Conservation (phyloP, 2,888 invertebrate species). For the Noctua comes region DNA sequence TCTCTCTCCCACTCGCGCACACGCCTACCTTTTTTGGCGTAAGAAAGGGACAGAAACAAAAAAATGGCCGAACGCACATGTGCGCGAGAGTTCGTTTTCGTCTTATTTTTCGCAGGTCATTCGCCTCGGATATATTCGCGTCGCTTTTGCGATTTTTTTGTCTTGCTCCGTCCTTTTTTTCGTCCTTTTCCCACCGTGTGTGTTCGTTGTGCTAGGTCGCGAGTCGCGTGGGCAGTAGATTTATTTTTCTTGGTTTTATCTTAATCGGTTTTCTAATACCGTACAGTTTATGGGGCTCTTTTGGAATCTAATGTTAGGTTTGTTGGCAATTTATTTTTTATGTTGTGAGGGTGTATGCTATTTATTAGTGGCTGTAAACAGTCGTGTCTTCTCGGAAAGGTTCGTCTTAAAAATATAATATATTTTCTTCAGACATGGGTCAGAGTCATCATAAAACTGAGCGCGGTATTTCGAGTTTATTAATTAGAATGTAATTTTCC, state of each 20-base stretch:
- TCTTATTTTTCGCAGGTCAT: slow-evolving; percentile 89
- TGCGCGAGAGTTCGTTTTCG: slow-evolving; percentile 86
- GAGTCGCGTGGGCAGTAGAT: slow-evolving; percentile 84
- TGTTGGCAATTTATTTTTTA: slow-evolving; percentile 62
- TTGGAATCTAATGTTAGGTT: slow-evolving; percentile 69
- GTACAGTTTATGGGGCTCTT: slow-evolving; percentile 73
- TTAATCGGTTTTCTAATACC: slow-evolving; percentile 78
- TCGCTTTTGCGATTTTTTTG: slow-evolving; percentile 76
- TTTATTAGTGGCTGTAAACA: slow-evolving; percentile 64
- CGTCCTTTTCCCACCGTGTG: slow-evolving; percentile 79
- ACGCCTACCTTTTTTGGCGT: slow-evolving; percentile 82
- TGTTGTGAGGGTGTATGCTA: slow-evolving; percentile 42
- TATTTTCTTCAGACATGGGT: slow-evolving; percentile 36
- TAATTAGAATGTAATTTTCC: slow-evolving; percentile 36
- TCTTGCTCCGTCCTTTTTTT: slow-evolving; percentile 74
- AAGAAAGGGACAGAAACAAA: slow-evolving; percentile 83
- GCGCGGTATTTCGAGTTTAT: slow-evolving; percentile 19
- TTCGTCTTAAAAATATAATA: slow-evolving; percentile 36
- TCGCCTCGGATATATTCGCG: slow-evolving; percentile 87
- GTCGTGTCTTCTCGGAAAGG: slow-evolving; percentile 42
- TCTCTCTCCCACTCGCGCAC: slow-evolving; percentile 77
- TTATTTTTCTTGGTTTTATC: slow-evolving; percentile 80
- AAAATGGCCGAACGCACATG: slow-evolving; percentile 89
- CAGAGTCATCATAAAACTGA: slow-evolving; percentile 39
- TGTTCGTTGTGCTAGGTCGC: slow-evolving; percentile 85